Conservation (phyloP, 2,113 vertebrate species). For the Microcebus tavaratra region DNA sequence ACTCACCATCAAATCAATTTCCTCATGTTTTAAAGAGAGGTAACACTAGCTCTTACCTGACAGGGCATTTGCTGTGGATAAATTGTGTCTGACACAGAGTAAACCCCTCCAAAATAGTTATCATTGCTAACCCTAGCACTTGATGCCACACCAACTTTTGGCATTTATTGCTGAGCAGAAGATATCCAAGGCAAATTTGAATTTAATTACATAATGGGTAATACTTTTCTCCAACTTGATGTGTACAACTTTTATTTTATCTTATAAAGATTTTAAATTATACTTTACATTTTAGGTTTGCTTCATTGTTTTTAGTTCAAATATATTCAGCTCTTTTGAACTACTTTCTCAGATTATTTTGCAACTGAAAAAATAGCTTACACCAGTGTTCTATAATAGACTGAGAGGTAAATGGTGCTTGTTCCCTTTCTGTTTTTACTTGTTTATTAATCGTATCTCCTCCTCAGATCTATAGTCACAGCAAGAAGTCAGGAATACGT, state of each 20-base stretch:
- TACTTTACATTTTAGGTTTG: background rate
- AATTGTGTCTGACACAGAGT: background rate
- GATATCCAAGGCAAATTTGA: background rate
- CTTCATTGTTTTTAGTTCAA: background rate
- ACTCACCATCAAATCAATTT: background rate
- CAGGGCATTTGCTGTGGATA: background rate
- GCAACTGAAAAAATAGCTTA: background rate
- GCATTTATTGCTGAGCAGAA: background rate
- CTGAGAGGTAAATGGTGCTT: background rate
- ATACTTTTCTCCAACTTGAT: background rate
- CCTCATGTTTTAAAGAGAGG: background rate
- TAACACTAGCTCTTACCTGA: background rate
- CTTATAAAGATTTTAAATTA: background rate
- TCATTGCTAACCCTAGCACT: background rate
- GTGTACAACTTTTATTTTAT: background rate
- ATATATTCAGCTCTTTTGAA: background rate
- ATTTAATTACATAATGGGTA: background rate
- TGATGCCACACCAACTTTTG: background rate
- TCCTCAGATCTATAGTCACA: background rate
- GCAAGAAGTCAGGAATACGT: background rate
- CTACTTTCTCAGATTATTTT: background rate
- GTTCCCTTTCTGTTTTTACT: background rate
- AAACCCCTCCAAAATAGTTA: background rate
- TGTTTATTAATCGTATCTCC: background rate
- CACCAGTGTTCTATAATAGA: background rate